Conservation (phyloP, 2,888 invertebrate genomes). For the Nomada hirtipes region DNA sequence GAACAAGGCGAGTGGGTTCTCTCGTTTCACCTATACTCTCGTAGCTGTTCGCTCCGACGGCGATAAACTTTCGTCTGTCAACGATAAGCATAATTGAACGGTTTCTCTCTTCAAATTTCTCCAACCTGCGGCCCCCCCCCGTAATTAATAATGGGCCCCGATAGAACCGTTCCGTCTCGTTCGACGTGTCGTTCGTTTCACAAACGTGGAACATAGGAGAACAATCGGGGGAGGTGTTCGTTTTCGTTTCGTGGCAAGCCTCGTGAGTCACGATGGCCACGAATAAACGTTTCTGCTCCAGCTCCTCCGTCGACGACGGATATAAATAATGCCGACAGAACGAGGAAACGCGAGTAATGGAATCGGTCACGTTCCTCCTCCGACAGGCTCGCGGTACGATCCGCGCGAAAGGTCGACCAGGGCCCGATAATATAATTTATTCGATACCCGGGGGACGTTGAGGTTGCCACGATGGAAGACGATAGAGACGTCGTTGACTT, state of each 20-base stretch:
- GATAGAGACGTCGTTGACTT: slow-evolving; percentile 13
- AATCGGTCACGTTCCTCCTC: slow-evolving; percentile 48
- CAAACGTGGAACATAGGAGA: not conserved
- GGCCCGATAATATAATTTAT: slow-evolving; percentile 41
- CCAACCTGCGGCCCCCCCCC: no score
- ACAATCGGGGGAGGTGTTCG: not conserved
- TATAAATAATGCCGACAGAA: slow-evolving; percentile 71
- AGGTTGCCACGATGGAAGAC: slow-evolving; percentile 3
- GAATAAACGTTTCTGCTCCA: slow-evolving; percentile 70
- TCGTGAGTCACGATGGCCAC: slow-evolving; percentile 71
- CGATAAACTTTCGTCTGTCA: slow-evolving; percentile 44
- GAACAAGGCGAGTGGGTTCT: slow-evolving; percentile 44
- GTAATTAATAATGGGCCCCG: no score
- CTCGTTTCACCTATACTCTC: slow-evolving; percentile 38
- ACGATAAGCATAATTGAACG: slow-evolving; percentile 48
- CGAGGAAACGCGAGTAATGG: slow-evolving; percentile 66
- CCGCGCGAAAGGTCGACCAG: slow-evolving; percentile 40
- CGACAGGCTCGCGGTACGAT: slow-evolving; percentile 39
- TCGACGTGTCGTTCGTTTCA: no score
- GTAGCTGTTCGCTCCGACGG: slow-evolving; percentile 20
- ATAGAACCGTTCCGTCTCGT: no score
- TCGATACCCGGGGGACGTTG: slow-evolving; percentile 23
- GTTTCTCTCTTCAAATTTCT: not conserved
- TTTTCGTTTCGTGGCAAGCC: slow-evolving; percentile 35
- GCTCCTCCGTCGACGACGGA: slow-evolving; percentile 61